Base-by-base conservation (phyloP, 2,888 invertebrate genomes). In the Epistrophe grossulariae region DNA sequence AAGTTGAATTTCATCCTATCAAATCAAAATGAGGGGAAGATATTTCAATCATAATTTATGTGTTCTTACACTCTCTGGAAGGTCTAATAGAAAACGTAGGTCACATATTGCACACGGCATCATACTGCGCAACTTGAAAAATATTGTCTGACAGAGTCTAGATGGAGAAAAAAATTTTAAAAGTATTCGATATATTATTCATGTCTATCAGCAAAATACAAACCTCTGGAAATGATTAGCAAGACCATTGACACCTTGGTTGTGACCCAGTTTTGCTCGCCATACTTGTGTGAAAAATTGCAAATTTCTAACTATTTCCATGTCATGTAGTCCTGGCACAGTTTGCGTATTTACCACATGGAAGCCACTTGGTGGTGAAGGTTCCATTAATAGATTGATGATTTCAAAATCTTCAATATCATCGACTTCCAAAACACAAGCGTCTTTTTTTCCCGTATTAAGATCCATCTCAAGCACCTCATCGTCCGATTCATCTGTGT, bases 241-340 rank as follows among this genome's bases (percentile, higher is more conserved):
- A 84, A 95, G 94, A 88, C 94, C 93, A 88, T 93, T 94, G 1
- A 93, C 93, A 73, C 92, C 93, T 62, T 89, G 90, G 90, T 93
- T 94, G 1, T 93, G 90, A 9, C 94, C 94, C 50, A 95, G 93
- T 90, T 95, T 95, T 0, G 95, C 94, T 50, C 95, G 93, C 94
- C 97, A 97, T 24, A 98, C 95, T 91, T 98, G 97, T 0, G 97
- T 95, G 91, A 97, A 97, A 96, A 97, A 97, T 94, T 97, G 96
- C 55, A 96, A 93, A 91, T 96, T 96, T 89, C 94, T 94, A 0
- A 96, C 95, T 11, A 95, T 94, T 89, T 96, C 95, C 88, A 95
- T 93, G 83, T 95, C 95, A 59, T 95, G 94, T 83, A 96, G 93
- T 0, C 97, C 97, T 2, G 97, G 96, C 77, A 97, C 95, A 40